These are phyloP conservation scores for Philereme vetulata DNA, from an alignment of 2,888 invertebrate species.

Conservation along the genomic window DNA sequence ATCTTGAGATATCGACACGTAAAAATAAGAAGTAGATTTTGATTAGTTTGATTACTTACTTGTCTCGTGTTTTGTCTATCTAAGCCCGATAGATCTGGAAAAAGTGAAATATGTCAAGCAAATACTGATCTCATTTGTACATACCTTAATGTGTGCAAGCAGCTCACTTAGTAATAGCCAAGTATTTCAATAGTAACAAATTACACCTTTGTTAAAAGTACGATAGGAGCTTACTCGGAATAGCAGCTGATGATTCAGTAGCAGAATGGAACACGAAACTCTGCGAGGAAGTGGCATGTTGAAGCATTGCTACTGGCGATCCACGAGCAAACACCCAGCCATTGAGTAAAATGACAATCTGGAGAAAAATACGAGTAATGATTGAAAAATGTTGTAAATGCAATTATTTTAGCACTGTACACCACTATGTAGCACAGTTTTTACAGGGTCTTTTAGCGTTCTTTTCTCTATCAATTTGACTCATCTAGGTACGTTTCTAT, in stretches of 20 bases:
- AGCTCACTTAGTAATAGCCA: too few relatives aligned
- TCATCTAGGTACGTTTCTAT: too few relatives aligned
- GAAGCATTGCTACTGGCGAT: slow-evolving; percentile 68
- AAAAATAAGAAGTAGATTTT: too few relatives aligned
- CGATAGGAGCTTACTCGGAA: slow-evolving; percentile 41
- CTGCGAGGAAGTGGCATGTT: slow-evolving; percentile 71
- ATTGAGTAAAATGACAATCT: slow-evolving; percentile 55
- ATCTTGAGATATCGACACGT: too few relatives aligned
- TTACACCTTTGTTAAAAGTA: too few relatives aligned
- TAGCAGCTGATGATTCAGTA: slow-evolving; percentile 43
- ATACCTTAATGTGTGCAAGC: too few relatives aligned
- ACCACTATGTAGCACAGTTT: too few relatives aligned
- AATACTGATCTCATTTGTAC: not conserved
- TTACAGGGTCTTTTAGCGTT: too few relatives aligned
- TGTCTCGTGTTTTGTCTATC: slow-evolving; percentile 45
- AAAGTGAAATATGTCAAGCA: slow-evolving; percentile 4
- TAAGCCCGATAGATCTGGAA: slow-evolving; percentile 45
- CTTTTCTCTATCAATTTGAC: too few relatives aligned
- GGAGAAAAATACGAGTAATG: slow-evolving; percentile 11
- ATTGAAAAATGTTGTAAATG: too few relatives aligned
- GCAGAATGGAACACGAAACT: slow-evolving; percentile 63
- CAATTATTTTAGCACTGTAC: too few relatives aligned
- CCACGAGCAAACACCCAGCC: slow-evolving; percentile 51
- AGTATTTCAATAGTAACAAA: too few relatives aligned
- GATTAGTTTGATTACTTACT: slow-evolving; percentile 28